A percentile compares a stretch with the other conserved stretches of the same genome.
These are phyloP conservation scores for Sesamia nonagrioides DNA, from an alignment of 1,140 invertebrate genomes.

Conservation along the genomic window DNA sequence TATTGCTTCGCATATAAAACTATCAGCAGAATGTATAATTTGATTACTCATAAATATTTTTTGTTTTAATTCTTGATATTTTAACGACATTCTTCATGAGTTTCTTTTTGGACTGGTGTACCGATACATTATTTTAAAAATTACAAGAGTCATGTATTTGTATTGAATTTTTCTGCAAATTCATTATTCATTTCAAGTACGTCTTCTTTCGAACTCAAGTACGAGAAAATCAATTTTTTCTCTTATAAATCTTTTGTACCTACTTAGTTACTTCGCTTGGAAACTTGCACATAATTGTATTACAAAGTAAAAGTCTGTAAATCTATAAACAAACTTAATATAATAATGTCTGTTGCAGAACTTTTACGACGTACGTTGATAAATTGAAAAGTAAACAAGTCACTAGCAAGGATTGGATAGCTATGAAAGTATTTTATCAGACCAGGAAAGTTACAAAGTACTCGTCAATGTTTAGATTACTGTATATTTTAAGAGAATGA, in stretches of 20 bases:
- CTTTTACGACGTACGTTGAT: conserved; percentile 10
- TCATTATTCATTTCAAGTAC: too few relatives aligned
- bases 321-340: neutral
- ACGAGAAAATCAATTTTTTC: neutral
- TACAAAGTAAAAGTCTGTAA: neutral
- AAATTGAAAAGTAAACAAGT: conserved; percentile 26
- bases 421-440: conserved; percentile 5
- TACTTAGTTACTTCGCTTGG: neutral
- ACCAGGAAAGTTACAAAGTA: conserved; percentile 5
- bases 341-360: neutral
- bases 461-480: neutral
- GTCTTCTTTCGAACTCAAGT: neutral
- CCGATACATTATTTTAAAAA: too few relatives aligned
- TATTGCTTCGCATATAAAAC: conserved; percentile 39
- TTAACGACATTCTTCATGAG: neutral
- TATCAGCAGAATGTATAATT: conserved; percentile 17
- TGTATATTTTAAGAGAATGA: conserved; percentile 15
- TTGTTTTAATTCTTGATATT: neutral
- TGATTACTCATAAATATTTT: neutral
- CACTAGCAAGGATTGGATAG: neutral
- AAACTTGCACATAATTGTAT: neutral
- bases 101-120: neutral
- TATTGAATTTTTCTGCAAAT: too few relatives aligned
- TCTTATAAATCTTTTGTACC: neutral
- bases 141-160: too few relatives aligned